Conservation (phyloP, 2,888 invertebrate species). For the Bembecia ichneumoniformis region DNA sequence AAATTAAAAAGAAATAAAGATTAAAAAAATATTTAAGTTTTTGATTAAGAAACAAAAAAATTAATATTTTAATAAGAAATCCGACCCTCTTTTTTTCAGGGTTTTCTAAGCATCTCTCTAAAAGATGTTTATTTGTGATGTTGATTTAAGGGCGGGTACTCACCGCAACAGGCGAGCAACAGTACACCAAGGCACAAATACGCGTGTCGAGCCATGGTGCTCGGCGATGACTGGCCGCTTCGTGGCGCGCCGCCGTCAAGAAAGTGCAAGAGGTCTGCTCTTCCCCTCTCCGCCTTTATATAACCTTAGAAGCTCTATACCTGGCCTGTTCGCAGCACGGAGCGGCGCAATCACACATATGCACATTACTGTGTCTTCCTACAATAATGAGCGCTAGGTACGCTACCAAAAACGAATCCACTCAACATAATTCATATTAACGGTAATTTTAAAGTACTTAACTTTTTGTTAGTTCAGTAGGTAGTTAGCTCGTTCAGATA, state of each 20-base stretch:
- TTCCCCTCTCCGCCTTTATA: conserved; percentile 72
- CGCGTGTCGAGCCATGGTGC: conserved; percentile 72
- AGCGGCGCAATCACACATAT: conserved; percentile 42
- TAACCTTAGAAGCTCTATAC: conserved; percentile 28
- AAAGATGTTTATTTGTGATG: not conserved
- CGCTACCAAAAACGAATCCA: too few species aligned
- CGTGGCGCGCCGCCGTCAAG: conserved; percentile 49
- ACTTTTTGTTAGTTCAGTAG: too few species aligned
- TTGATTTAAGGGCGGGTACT: conserved; percentile 29
- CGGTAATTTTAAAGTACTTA: too few species aligned
- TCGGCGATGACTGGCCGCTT: conserved; percentile 60
- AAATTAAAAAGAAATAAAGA: too few species aligned
- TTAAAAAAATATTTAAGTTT: too few species aligned
- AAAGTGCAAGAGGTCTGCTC: conserved; percentile 66
- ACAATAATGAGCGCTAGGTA: conserved; percentile 2
- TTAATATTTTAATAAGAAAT: not conserved
- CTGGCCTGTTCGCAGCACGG: conserved; percentile 21
- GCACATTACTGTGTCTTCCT: conserved; percentile 29
- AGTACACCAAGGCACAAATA: conserved; percentile 63
- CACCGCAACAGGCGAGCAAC: conserved; percentile 60
- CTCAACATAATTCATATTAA: too few species aligned
- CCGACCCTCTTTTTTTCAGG: not conserved
- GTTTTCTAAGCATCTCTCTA: not conserved
- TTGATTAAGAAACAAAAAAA: not conserved
- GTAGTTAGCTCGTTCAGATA: too few species aligned